Conservation (phyloP, 2,888 invertebrate species). For the Pyralis farinalis region DNA sequence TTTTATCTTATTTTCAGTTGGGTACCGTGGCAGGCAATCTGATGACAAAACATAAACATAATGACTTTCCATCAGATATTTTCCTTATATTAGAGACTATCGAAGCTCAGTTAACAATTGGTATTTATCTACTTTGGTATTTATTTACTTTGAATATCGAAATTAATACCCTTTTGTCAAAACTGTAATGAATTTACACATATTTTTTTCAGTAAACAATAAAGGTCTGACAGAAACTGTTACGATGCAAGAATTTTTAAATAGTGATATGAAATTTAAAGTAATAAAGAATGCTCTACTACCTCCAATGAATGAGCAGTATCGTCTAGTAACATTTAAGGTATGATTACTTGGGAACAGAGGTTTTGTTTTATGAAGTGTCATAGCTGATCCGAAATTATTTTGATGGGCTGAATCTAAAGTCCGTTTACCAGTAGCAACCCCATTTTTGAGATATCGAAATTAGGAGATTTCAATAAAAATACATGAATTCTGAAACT, state of each 20-base stretch:
- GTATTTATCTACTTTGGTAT: background rate
- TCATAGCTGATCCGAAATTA: too few species aligned
- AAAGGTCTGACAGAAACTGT: constrained; percentile 25
- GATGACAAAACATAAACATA: constrained; percentile 82
- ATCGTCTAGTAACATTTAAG: constrained; percentile 82
- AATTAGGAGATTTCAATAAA: too few species aligned
- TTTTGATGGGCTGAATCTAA: too few species aligned
- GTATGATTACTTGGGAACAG: constrained; percentile 49
- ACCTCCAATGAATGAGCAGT: constrained; percentile 66
- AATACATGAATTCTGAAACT: too few species aligned
- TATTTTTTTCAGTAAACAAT: constrained; percentile 11
- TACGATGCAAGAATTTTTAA: constrained; percentile 57
- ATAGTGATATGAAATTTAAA: constrained; percentile 55
- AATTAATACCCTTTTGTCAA: too few species aligned
- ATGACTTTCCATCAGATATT: constrained; percentile 85
- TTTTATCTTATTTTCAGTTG: constrained; percentile 63
- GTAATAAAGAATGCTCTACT: constrained; percentile 80
- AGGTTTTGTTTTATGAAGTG: too few species aligned
- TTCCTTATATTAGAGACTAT: constrained; percentile 64
- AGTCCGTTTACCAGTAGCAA: too few species aligned
- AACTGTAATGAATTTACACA: too few species aligned
- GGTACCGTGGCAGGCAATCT: constrained; percentile 85
- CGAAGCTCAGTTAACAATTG: constrained; percentile 27
- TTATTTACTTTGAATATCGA: too few species aligned
- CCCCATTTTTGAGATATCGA: too few species aligned